phyloP scores from a whole-genome alignment of 2,888 invertebrate genomes.

The Oligia fasciuncula region DNA sequence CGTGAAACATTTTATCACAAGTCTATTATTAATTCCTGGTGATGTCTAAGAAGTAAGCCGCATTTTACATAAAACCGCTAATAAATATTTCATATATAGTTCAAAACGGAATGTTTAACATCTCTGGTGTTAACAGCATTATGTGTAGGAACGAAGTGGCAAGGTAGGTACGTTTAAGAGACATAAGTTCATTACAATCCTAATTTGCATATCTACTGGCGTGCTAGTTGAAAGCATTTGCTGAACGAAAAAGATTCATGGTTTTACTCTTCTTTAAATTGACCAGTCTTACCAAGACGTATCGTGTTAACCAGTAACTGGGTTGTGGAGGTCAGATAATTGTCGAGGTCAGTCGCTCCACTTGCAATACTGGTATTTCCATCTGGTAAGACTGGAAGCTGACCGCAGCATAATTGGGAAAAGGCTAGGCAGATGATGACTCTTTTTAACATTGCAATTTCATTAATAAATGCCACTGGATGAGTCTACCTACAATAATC shows the following conservation, averaged over 20 bases:
- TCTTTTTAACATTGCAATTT: not conserved
- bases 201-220: conserved; percentile 7
- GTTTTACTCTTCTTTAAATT: not conserved
- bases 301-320: not conserved
- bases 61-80: conserved; percentile 21
- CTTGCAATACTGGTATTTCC: not conserved
- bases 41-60: conserved; percentile 23
- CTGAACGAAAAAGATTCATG: not conserved
- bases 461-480: not conserved
- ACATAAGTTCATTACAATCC: conserved; percentile 12
- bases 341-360: too few relatives aligned
- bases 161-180: conserved; percentile 45
- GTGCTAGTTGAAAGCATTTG: not conserved
- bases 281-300: not conserved
- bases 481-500: too few relatives aligned
- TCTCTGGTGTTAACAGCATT: conserved; percentile 27
- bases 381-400: too few relatives aligned
- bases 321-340: not conserved
- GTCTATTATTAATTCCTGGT: conserved; percentile 17
- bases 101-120: conserved; percentile 28
- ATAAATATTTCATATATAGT: conserved; percentile 31
- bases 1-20: conserved; percentile 38
- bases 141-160: conserved; percentile 40
- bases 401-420: not conserved
- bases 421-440: not conserved